A percentile compares a stretch with the other conserved stretches of the same genome.
phyloP scores from a whole-genome alignment of 2,888 invertebrate genomes.

The Tipula helvola region DNA sequence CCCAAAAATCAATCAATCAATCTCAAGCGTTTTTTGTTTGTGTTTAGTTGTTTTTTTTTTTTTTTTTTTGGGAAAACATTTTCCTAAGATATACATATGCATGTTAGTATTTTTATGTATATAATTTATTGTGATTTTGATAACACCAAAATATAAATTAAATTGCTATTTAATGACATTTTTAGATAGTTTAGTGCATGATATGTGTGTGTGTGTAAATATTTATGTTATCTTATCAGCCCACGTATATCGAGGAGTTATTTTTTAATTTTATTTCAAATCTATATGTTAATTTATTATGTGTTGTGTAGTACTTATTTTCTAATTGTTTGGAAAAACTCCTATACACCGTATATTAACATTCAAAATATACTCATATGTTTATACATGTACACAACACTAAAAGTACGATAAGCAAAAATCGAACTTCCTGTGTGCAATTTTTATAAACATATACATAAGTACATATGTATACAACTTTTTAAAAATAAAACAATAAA shows the following conservation, averaged over 20 bases:
- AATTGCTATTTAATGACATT: background rate
- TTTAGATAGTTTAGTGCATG: background rate
- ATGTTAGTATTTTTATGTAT: background rate
- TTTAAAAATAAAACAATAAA: background rate
- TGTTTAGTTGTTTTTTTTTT: too few species aligned
- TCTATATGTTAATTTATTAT: background rate
- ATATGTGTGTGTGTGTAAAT: background rate
- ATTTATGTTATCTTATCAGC: background rate
- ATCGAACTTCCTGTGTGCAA: background rate
- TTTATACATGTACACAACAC: background rate
- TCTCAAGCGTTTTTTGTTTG: background rate
- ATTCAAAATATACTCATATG: background rate
- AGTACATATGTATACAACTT: background rate
- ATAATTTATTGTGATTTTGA: background rate
- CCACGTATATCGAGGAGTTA: background rate
- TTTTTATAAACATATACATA: background rate
- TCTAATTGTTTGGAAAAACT: background rate
- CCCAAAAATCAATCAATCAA: background rate
- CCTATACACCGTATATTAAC: background rate
- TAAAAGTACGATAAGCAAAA: background rate
- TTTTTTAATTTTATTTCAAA: background rate
- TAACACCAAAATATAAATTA: background rate
- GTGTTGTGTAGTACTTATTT: background rate
- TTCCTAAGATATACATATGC: background rate
- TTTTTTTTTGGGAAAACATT: background rate